Base-by-base conservation (phyloP, 1,140 invertebrate genomes). In the Hylyphantes graminicola region DNA sequence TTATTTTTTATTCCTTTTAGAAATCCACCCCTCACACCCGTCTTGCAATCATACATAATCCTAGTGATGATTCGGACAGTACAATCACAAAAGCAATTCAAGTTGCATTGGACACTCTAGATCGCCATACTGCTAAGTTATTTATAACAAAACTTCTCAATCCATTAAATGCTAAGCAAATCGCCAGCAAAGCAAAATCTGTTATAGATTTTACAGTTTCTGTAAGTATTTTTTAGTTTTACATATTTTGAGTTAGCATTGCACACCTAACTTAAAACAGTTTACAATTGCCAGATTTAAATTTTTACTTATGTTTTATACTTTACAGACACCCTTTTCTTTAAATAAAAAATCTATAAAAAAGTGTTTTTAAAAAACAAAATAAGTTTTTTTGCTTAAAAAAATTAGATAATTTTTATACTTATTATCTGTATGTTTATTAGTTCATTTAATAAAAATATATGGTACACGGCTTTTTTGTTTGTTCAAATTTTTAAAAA, bases 101-200 rank as follows among this genome's bases (percentile, higher is more conserved):
- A 75, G 88, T 89, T 35, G 91, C 92, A 21, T 85, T 92, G n/a
- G 86, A 89, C 54, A 91, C 91, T 9, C 89, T 95, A 76, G 89
- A 92, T 4, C 89, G 92, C 2, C 91, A 91, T 8, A 89, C 92
- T 70, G 93, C 93, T 15, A 91, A 93, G 15, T 92, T 92, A 77
- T 93, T 93, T 87, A 91, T 95, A 54, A 89, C 92, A 1, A 93
- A 93, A 87, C 90, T 96, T 79, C 89, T 96, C 12, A 92, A 92
- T 53, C 91, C 93, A 86, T 92, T 93, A 50, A 88, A 88, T 84
- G 89, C 88, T 1, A 86, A 85, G n/a, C 87, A 88, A 83, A 86
- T 90, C 17, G 74, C 89, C 7, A 77, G 86, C 55, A 89, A 88
- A 51, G 88, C 87, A 54, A 89, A 92, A 81, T 89, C 89, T 63